phyloP scores from a whole-genome alignment of 2,888 invertebrate genomes.

The Dichetophora obliterata region DNA sequence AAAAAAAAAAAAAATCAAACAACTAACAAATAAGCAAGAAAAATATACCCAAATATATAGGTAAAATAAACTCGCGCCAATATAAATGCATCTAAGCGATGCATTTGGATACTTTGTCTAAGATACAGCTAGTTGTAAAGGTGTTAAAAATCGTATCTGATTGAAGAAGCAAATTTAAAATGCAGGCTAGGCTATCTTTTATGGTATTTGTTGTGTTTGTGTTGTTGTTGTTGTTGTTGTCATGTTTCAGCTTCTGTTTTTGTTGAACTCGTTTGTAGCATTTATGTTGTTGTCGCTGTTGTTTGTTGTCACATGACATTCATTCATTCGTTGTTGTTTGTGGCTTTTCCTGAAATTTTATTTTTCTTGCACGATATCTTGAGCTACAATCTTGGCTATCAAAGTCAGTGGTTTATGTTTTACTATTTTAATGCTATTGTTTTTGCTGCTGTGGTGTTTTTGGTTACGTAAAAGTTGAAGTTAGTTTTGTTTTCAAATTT shows the following conservation, averaged over 20 bases:
- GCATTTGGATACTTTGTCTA: too few relatives aligned
- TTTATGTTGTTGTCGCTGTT: neutral
- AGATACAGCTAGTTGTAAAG: neutral
- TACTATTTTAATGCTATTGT: too few relatives aligned
- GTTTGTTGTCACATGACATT: neutral
- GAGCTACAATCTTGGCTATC: too few relatives aligned
- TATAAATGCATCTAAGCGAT: neutral
- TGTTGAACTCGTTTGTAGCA: neutral
- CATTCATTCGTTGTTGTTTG: too few relatives aligned
- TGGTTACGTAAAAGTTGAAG: too few relatives aligned
- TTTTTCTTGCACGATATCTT: too few relatives aligned
- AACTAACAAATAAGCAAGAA: neutral
- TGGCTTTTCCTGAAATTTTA: too few relatives aligned
- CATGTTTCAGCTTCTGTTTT: neutral
- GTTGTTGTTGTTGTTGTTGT: conserved; percentile 18
- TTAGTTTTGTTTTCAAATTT: too few relatives aligned
- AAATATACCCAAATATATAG: too few relatives aligned
- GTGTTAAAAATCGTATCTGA: neutral
- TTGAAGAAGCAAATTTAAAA: neutral
- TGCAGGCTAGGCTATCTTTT: neutral
- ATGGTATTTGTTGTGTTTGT: neutral
- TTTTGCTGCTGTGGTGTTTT: too few relatives aligned
- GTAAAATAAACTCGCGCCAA: too few relatives aligned
- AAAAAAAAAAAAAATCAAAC: conserved; percentile 27
- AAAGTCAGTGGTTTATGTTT: too few relatives aligned